These are phyloP conservation scores for Troilus luridus DNA, from an alignment of 2,888 invertebrate species.

Conservation along the genomic window DNA sequence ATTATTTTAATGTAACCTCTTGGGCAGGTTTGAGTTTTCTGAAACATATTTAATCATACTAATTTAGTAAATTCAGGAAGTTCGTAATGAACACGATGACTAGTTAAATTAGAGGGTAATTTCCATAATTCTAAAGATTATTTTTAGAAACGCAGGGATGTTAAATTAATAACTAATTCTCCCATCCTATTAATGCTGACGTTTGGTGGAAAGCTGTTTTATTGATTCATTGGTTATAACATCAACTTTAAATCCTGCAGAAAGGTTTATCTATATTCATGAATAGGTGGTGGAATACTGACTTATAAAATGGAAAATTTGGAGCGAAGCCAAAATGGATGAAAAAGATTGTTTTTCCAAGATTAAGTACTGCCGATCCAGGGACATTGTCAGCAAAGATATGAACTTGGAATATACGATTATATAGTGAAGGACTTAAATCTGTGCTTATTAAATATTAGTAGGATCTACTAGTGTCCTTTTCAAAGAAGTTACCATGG, in stretches of 20 bases:
- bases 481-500: too few species aligned
- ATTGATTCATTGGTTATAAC: not conserved
- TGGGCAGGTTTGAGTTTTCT: too few species aligned
- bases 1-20: too few species aligned
- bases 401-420: not conserved
- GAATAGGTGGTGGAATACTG: not conserved
- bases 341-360: constrained; percentile 12
- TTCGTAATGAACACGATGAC: too few species aligned
- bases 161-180: not conserved
- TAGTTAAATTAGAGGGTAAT: too few species aligned
- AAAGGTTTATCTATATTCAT: not conserved
- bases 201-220: not conserved
- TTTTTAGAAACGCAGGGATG: too few species aligned
- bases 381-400: not conserved
- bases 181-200: not conserved
- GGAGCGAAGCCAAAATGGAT: not conserved
- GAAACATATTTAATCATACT: too few species aligned
- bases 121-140: too few species aligned
- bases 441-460: not conserved
- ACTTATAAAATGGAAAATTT: constrained; percentile 15
- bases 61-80: too few species aligned
- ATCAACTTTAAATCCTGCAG: not conserved
- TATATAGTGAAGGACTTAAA: not conserved
- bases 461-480: not conserved
- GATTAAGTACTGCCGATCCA: not conserved